Evolutionary conservation across 2,113 vertebrate species (phyloP).

Genomic region (Physeter macrocephalus): DNA sequence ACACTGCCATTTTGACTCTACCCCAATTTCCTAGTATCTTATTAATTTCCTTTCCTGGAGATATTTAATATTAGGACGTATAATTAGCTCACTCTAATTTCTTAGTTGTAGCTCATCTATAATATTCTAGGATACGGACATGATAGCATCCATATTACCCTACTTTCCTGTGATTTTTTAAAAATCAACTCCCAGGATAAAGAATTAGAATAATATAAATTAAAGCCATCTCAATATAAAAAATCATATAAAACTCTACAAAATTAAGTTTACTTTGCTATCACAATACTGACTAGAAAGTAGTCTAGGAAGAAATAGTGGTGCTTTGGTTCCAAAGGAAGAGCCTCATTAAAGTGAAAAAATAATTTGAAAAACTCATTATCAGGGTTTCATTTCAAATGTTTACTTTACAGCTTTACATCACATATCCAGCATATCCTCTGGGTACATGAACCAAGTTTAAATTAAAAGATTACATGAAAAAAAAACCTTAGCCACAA

Average conservation of each 20-base stretch:
- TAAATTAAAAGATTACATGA: slow-evolving; percentile 36
- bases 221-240: not conserved
- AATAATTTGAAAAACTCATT: not conserved
- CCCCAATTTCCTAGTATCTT: slow-evolving; percentile 18
- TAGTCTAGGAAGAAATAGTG: not conserved
- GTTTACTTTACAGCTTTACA: slow-evolving; percentile 28
- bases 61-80: slow-evolving; percentile 43
- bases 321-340: not conserved
- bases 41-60: slow-evolving; percentile 53
- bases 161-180: not conserved
- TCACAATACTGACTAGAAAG: not conserved
- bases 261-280: slow-evolving; percentile 33
- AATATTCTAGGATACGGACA: not conserved
- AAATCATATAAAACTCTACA: not conserved
- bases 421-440: not conserved
- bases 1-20: no score
- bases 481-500: not conserved
- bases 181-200: slow-evolving; percentile 21
- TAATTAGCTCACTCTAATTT: slow-evolving; percentile 50
- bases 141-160: not conserved
- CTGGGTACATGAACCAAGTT: not conserved
- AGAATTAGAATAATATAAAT: slow-evolving; percentile 2
- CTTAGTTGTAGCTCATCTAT: slow-evolving; percentile 18
- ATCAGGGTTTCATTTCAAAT: not conserved
- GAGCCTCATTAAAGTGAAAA: slow-evolving; percentile 42